These are phyloP conservation scores for Porites cylindrica DNA, from an alignment of 92 coral and sea anemone genomes.

Conservation along the genomic window DNA sequence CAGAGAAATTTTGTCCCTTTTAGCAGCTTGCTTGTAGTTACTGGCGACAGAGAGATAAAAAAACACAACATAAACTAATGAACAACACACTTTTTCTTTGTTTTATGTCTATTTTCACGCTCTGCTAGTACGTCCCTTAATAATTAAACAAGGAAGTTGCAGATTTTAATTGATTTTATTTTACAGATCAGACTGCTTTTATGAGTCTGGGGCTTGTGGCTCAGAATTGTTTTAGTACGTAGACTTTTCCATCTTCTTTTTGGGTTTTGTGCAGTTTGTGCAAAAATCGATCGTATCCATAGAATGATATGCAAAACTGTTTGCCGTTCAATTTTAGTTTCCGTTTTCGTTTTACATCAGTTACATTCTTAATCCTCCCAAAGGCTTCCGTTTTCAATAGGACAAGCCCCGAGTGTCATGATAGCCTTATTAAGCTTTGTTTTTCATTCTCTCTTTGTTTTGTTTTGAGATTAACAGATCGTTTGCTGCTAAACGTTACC, in stretches of 20 bases:
- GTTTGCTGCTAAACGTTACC: conserved; percentile 16
- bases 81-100: not conserved
- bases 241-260: not conserved
- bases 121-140: not conserved
- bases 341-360: not conserved
- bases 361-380: not conserved
- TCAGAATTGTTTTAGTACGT: not conserved
- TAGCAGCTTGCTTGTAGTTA: not conserved
- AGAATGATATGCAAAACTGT: not conserved
- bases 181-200: not conserved
- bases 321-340: not conserved
- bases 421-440: not conserved
- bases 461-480: not conserved
- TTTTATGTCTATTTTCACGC: not conserved
- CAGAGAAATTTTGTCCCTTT: not conserved
- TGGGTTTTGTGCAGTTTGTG: not conserved
- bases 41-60: not conserved
- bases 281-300: not conserved
- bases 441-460: conserved; percentile 30
- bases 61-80: not conserved
- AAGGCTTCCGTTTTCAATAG: conserved; percentile 15
- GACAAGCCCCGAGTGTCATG: not conserved
- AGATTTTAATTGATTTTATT: not conserved
- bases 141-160: not conserved
- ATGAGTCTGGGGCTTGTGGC: not conserved